A percentile compares a stretch with the other conserved stretches of the same genome.
phyloP scores from a whole-genome alignment of 2,797 vertebrate species.

The Sebastes nivosus region DNA sequence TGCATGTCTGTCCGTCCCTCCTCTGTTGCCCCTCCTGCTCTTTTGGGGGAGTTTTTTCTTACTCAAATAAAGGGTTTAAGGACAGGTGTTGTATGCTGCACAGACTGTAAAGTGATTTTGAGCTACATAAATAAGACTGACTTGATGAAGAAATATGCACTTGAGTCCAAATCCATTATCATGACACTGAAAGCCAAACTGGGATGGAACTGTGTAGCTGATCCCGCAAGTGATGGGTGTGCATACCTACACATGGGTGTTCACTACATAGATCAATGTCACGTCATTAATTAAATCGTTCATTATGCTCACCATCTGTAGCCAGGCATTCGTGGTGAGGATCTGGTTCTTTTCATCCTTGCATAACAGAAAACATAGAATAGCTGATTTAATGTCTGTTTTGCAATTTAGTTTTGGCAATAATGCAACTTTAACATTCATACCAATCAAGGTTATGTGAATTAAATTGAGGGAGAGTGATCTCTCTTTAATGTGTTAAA shows the following conservation, averaged over 20 bases:
- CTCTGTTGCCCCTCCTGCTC: neutral
- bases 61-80: too few relatives aligned
- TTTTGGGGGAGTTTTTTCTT: neutral
- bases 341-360: conserved; percentile 88
- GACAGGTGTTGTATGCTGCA: too few relatives aligned
- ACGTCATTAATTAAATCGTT: conserved; percentile 8
- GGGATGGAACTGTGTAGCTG: neutral
- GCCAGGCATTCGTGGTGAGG: conserved; percentile 85
- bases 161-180: neutral
- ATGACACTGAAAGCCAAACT: neutral
- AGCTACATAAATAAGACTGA: neutral
- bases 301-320: conserved; percentile 83
- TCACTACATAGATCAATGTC: conserved; percentile 26
- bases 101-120: neutral
- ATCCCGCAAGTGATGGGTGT: neutral
- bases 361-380: conserved; percentile 35
- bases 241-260: conserved; percentile 1
- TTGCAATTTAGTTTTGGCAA: neutral
- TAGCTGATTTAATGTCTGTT: neutral
- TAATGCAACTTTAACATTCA: neutral
- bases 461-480: neutral
- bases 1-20: neutral
- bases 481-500: neutral
- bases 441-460: neutral
- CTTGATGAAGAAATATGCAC: neutral